These are phyloP conservation scores for Cathartes aura DNA, from an alignment of 2,113 vertebrate species.

Conservation along the genomic window DNA sequence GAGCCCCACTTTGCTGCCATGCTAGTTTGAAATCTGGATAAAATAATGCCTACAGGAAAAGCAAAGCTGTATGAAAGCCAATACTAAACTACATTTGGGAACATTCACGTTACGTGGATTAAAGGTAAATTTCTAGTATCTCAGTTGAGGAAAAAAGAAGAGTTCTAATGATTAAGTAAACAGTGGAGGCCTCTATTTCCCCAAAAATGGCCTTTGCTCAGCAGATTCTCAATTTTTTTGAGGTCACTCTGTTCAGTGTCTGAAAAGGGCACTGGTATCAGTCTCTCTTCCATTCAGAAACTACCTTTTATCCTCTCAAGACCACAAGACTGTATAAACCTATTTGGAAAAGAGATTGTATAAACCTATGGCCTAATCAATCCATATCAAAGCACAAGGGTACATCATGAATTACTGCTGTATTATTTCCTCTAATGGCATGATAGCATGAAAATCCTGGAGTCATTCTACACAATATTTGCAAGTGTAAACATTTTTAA, in stretches of 20 bases:
- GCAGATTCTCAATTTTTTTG: background rate
- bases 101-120: background rate
- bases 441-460: background rate
- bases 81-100: background rate
- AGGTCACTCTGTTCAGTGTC: background rate
- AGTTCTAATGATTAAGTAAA: background rate
- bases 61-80: background rate
- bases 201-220: background rate
- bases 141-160: background rate
- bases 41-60: background rate
- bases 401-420: background rate
- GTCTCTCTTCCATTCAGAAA: background rate
- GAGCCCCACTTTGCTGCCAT: background rate
- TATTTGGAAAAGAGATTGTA: background rate
- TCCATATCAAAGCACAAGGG: background rate
- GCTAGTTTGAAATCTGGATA: background rate
- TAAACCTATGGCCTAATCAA: background rate
- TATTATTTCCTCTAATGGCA: background rate
- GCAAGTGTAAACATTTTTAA: background rate
- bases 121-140: background rate
- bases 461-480: background rate
- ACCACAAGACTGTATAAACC: background rate
- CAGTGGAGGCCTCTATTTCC: background rate
- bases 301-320: background rate
- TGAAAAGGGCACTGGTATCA: background rate